These are phyloP conservation scores for Pseudobourletiella spinata DNA, from an alignment of 1,140 invertebrate genomes.

Conservation along the genomic window DNA sequence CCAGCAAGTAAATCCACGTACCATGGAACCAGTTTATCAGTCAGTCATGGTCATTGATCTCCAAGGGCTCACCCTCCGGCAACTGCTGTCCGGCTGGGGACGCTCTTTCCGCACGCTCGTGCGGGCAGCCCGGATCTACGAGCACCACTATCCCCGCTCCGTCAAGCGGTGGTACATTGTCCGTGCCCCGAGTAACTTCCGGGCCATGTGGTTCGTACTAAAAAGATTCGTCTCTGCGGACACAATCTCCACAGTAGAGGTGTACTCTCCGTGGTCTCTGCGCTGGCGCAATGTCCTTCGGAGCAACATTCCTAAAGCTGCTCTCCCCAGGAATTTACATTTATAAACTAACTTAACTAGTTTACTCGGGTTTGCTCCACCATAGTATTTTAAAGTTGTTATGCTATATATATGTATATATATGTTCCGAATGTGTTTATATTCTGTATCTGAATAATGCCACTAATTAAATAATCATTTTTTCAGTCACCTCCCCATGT, in stretches of 20 bases:
- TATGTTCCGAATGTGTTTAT: too few species aligned
- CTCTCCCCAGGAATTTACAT: not conserved
- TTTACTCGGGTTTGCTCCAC: too few species aligned
- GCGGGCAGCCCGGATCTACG: not conserved
- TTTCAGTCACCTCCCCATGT: too few species aligned
- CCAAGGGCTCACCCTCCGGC: not conserved
- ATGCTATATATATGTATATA: too few species aligned
- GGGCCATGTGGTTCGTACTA: not conserved
- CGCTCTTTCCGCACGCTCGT: not conserved
- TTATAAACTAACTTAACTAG: too few species aligned
- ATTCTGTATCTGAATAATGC: too few species aligned
- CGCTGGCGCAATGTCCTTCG: not conserved
- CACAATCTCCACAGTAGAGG: not conserved
- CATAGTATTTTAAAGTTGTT: too few species aligned
- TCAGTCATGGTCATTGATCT: conserved; percentile 3
- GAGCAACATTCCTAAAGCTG: not conserved
- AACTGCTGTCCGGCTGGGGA: not conserved
- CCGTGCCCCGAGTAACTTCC: not conserved
- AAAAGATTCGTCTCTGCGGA: not conserved
- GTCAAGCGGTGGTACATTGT: not conserved
- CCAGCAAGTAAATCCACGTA: not conserved
- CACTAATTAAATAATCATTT: too few species aligned
- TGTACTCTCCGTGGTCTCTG: not conserved
- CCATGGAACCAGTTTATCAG: not conserved
- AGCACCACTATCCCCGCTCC: not conserved